These are phyloP conservation scores for Nettapus auritus DNA, from an alignment of 2,113 vertebrate genomes.

Conservation along the genomic window DNA sequence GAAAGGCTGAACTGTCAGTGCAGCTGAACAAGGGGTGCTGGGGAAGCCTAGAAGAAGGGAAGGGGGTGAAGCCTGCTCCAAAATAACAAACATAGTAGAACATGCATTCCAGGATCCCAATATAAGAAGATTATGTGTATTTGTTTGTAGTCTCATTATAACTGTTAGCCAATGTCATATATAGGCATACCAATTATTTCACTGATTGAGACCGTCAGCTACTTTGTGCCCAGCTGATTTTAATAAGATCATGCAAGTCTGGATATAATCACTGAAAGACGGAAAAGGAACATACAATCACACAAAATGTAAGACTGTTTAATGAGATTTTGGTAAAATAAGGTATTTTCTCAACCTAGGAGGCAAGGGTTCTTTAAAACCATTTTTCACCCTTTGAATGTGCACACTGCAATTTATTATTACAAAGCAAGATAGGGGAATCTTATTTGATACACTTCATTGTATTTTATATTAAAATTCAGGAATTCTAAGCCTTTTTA, in stretches of 20 bases:
- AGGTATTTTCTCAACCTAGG: conserved; percentile 32
- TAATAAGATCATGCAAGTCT: not conserved
- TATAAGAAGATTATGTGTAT: accelerated
- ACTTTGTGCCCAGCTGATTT: not conserved
- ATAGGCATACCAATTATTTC: not conserved
- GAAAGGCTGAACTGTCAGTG: not conserved
- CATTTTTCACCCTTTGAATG: conserved; percentile 56
- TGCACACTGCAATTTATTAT: conserved; percentile 72
- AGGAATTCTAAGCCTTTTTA: conserved; percentile 74
- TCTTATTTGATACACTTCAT: conserved; percentile 80
- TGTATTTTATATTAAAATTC: conserved; percentile 81
- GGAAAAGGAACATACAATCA: not conserved
- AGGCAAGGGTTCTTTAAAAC: conserved; percentile 51
- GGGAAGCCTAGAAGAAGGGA: not conserved
- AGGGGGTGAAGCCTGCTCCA: not conserved
- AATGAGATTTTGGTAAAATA: conserved; percentile 59
- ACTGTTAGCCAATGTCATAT: not conserved
- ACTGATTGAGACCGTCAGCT: not conserved
- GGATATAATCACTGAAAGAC: not conserved
- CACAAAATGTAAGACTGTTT: not conserved
- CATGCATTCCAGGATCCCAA: not conserved
- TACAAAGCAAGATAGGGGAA: conserved; percentile 66
- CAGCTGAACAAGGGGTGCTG: not conserved
- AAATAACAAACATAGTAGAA: not conserved
- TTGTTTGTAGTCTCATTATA: not conserved